Conservation (phyloP, 2,797 vertebrate species). For the Ataeniobius toweri region DNA sequence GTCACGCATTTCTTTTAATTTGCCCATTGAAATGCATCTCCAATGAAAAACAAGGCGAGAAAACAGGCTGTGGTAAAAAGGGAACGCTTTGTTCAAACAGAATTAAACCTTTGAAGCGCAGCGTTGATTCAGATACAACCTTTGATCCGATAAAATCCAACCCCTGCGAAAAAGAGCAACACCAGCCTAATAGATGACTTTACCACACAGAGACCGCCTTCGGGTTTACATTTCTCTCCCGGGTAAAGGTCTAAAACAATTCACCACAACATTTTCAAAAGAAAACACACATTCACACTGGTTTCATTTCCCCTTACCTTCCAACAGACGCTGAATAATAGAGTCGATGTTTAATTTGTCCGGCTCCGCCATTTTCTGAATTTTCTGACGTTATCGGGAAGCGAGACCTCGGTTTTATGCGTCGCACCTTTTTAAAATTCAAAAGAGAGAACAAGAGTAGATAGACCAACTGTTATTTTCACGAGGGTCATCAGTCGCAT, state of each 20-base stretch:
- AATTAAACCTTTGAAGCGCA: background rate
- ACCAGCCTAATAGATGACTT: slow-evolving; percentile 23
- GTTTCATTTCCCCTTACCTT: slow-evolving; percentile 74
- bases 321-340: slow-evolving; percentile 87
- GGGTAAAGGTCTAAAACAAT: background rate
- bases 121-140: background rate
- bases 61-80: background rate
- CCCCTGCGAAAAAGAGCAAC: background rate
- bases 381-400: slow-evolving; percentile 81
- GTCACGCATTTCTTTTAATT: slow-evolving; percentile 6
- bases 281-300: background rate
- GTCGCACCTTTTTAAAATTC: slow-evolving; percentile 48
- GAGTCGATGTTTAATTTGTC: slow-evolving; percentile 90
- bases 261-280: background rate
- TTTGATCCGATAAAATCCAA: slow-evolving; percentile 22
- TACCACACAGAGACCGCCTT: slow-evolving; percentile 11
- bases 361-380: slow-evolving; percentile 88
- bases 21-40: background rate
- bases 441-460: slow-evolving; percentile 18
- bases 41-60: background rate
- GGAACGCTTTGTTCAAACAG: background rate
- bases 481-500: background rate
- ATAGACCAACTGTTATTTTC: background rate
- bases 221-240: slow-evolving; percentile 15
- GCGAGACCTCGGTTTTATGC: slow-evolving; percentile 66